Percentiles rank a stretch among this genome's conserved stretches.
These are phyloP conservation scores for Xiphias gladius DNA, from an alignment of 2,113 vertebrate genomes.

Conservation along the genomic window DNA sequence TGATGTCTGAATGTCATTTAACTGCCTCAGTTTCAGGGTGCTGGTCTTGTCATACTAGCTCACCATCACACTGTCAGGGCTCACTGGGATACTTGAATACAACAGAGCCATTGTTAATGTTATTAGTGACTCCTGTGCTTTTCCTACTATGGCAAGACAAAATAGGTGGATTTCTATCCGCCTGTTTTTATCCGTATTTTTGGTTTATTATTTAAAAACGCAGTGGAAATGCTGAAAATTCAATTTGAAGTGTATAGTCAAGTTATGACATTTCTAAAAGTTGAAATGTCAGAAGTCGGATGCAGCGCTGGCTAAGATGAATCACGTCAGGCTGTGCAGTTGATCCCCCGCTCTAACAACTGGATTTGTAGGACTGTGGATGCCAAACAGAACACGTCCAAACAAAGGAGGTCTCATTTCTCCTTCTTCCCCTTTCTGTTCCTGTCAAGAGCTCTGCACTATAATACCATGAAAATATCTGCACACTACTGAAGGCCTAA, in stretches of 20 bases:
- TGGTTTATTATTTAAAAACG: no score
- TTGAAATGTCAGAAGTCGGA: neutral
- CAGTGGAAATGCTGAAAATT: neutral
- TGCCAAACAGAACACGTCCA: conserved; percentile 40
- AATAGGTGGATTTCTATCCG: no score
- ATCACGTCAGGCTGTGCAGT: conserved; percentile 39
- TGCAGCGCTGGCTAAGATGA: neutral
- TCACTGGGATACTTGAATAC: neutral
- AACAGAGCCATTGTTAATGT: neutral
- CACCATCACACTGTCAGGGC: neutral
- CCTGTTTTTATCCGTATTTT: no score
- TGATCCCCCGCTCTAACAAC: conserved; percentile 31
- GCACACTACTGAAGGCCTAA: neutral
- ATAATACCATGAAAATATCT: conserved; percentile 9
- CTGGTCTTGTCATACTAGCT: neutral
- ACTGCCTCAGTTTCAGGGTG: neutral
- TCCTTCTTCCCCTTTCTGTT: neutral
- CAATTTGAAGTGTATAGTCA: conserved; percentile 13
- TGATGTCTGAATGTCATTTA: no score
- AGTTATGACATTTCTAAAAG: conserved; percentile 12
- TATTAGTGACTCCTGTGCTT: neutral
- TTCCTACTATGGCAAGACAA: no score
- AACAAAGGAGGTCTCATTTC: conserved; percentile 23
- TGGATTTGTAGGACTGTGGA: conserved; percentile 35
- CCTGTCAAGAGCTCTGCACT: neutral